phyloP scores from a whole-genome alignment of 2,888 invertebrate genomes.

The Agrochola macilenta region DNA sequence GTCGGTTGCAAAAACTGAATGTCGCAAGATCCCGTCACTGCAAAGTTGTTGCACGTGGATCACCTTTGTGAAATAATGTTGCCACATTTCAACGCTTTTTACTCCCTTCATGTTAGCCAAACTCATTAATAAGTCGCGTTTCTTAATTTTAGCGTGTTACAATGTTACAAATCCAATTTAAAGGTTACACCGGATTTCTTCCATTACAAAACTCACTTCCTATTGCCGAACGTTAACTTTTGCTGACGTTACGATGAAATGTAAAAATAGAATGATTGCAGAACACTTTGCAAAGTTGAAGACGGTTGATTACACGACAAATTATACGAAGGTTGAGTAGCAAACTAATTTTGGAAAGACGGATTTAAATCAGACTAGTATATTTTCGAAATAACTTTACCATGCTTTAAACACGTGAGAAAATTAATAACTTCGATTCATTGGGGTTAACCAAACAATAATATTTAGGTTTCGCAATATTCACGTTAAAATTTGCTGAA shows the following conservation, averaged over 20 bases:
- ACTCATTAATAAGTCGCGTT: slow-evolving; percentile 83
- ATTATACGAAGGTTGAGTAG: slow-evolving; percentile 31
- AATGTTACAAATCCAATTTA: slow-evolving; percentile 74
- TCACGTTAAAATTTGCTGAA: slow-evolving; percentile 73
- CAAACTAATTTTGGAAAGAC: slow-evolving; percentile 12
- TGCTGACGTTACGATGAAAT: slow-evolving; percentile 62
- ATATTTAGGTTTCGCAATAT: slow-evolving; percentile 75
- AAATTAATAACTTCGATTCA: slow-evolving; percentile 59
- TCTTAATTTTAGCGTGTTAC: slow-evolving; percentile 80
- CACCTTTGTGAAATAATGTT: slow-evolving; percentile 85
- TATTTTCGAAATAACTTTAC: slow-evolving; percentile 32
- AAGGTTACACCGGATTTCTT: slow-evolving; percentile 82
- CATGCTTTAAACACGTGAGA: slow-evolving; percentile 43
- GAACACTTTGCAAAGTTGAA: slow-evolving; percentile 29
- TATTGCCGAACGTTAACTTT: slow-evolving; percentile 69
- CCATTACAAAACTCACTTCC: slow-evolving; percentile 80
- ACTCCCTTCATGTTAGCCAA: slow-evolving; percentile 83
- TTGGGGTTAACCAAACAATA: slow-evolving; percentile 66
- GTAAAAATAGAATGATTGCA: slow-evolving; percentile 53
- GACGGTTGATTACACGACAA: slow-evolving; percentile 21
- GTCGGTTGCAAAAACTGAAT: slow-evolving; percentile 81
- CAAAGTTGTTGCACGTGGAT: slow-evolving; percentile 83
- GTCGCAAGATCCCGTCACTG: slow-evolving; percentile 83
- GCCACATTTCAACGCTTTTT: slow-evolving; percentile 83
- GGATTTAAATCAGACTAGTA: slow-evolving; percentile 14